Evolutionary conservation across 2,888 invertebrate genomes (phyloP).

Genomic region (Drosophila pegasa): DNA sequence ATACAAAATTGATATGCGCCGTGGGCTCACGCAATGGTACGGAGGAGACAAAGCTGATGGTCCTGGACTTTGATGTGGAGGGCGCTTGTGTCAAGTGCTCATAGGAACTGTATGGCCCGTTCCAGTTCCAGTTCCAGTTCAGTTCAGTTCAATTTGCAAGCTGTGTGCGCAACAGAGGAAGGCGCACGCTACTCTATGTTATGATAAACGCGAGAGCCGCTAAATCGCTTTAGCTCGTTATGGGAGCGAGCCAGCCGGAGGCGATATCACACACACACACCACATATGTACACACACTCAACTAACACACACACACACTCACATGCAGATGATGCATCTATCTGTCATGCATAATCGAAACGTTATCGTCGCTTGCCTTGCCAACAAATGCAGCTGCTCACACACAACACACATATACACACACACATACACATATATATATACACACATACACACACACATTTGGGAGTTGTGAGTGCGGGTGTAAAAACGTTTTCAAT

Average conservation of each 20-base stretch:
- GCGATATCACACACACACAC: constrained; percentile 40
- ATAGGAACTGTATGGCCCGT: constrained; percentile 72
- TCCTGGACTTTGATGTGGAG: constrained; percentile 97
- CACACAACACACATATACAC: constrained; percentile 39
- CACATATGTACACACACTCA: constrained; percentile 17
- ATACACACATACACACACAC: constrained; percentile 39
- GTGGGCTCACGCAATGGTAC: constrained; percentile 99
- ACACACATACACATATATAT: constrained; percentile 21
- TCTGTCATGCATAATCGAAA: constrained; percentile 48
- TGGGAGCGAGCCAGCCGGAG: constrained; percentile 27
- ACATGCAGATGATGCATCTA: constrained; percentile 35
- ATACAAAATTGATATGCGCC: constrained; percentile 98
- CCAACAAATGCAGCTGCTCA: constrained; percentile 72
- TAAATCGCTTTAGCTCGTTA: constrained; percentile 19
- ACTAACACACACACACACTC: constrained; percentile 18
- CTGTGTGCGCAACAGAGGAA: constrained; percentile 21
- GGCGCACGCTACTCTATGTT: constrained; percentile 41
- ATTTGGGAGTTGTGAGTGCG: constrained; percentile 48
- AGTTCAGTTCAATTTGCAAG: constrained; percentile 24
- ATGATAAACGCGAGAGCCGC: constrained; percentile 48
- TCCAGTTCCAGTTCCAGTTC: constrained; percentile 26
- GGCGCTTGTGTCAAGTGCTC: constrained; percentile 88
- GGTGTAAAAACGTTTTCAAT: constrained; percentile 43
- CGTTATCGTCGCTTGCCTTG: constrained; percentile 73
- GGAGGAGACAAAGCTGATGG: constrained; percentile 99